Evolutionary conservation across 1,140 invertebrate species (phyloP).

Genomic region (Archivesica marissinica): DNA sequence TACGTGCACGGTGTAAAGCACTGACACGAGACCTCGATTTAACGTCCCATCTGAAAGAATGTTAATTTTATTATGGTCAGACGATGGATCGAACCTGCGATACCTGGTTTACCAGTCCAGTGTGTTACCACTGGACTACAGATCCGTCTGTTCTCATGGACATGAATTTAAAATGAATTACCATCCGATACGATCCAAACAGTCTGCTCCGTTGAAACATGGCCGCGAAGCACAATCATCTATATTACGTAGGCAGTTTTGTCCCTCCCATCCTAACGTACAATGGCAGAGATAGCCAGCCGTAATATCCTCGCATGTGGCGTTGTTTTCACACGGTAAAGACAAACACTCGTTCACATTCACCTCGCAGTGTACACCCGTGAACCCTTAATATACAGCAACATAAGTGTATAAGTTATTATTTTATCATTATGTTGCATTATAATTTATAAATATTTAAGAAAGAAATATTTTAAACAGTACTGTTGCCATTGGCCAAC

Average conservation of each 20-base stretch:
- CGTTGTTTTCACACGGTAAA: slow-evolving; percentile 87
- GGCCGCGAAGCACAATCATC: slow-evolving; percentile 33
- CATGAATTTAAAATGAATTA: too few relatives aligned
- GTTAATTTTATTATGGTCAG: too few relatives aligned
- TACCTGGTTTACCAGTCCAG: too few relatives aligned
- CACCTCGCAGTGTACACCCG: slow-evolving; percentile 75
- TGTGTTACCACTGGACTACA: too few relatives aligned
- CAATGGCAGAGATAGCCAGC: slow-evolving; percentile 56
- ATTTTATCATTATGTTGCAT: not conserved
- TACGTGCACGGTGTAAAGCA: too few relatives aligned
- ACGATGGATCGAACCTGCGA: too few relatives aligned
- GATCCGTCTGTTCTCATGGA: too few relatives aligned
- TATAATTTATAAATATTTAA: not conserved
- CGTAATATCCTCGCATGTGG: slow-evolving; percentile 86
- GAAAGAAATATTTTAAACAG: too few relatives aligned
- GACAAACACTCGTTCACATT: slow-evolving; percentile 77
- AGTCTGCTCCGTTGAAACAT: slow-evolving; percentile 5
- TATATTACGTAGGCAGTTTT: slow-evolving; percentile 8
- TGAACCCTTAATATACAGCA: slow-evolving; percentile 19
- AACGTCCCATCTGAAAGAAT: too few relatives aligned
- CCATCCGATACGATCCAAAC: too few relatives aligned
- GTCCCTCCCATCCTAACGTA: not conserved
- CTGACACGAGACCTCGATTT: too few relatives aligned
- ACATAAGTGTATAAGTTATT: not conserved
- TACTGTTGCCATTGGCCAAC: too few relatives aligned